phyloP scores from a whole-genome alignment of 2,113 vertebrate genomes.

The Camelus bactrianus region DNA sequence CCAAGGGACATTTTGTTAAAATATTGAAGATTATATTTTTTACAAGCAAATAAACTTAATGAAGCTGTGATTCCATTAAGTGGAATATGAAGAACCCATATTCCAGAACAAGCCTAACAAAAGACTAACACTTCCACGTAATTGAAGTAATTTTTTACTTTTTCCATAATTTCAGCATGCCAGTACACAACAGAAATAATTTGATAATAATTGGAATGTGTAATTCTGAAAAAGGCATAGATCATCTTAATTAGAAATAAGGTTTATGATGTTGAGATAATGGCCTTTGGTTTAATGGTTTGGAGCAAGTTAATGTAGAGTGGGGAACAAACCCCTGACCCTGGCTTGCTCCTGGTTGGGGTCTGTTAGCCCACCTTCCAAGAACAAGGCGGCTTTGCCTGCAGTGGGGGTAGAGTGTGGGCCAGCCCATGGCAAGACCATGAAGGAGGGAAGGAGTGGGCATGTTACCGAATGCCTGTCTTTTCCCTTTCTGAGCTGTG shows the following conservation, averaged over 20 bases:
- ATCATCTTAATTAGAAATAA: slow-evolving; percentile 74
- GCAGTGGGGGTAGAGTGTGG: not conserved
- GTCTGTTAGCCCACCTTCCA: not conserved
- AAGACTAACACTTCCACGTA: slow-evolving; percentile 57
- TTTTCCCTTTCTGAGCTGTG: not conserved
- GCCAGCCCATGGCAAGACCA: not conserved
- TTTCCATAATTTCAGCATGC: not conserved
- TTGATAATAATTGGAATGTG: slow-evolving; percentile 47
- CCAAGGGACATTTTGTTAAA: slow-evolving; percentile 46
- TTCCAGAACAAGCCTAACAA: slow-evolving; percentile 51
- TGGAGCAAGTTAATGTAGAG: slow-evolving; percentile 24
- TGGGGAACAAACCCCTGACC: not conserved
- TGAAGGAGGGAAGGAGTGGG: too few relatives aligned
- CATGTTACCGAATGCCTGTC: not conserved
- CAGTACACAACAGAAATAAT: slow-evolving; percentile 39
- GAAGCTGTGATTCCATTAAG: slow-evolving; percentile 62
- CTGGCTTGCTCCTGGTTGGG: not conserved
- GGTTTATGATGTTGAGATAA: slow-evolving; percentile 55
- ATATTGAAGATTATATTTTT: slow-evolving; percentile 39
- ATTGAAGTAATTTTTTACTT: slow-evolving; percentile 69
- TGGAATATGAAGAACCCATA: slow-evolving; percentile 32
- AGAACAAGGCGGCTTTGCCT: not conserved
- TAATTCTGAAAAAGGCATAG: slow-evolving; percentile 64
- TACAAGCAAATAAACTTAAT: slow-evolving; percentile 62
- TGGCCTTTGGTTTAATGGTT: slow-evolving; percentile 57